Base-by-base conservation (phyloP, 1,140 invertebrate species). In the Tetragnatha versicolor region DNA sequence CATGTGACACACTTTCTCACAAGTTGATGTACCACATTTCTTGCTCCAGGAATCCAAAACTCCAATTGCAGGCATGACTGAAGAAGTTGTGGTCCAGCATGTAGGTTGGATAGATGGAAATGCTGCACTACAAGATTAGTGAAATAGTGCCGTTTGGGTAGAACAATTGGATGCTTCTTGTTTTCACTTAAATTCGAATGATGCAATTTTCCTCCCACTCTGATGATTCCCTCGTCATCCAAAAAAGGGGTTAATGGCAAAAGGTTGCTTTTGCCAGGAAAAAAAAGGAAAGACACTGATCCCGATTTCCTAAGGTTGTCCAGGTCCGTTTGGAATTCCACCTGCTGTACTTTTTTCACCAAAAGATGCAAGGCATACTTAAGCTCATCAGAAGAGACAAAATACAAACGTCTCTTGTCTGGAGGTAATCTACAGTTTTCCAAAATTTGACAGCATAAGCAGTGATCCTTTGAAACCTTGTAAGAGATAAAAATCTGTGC, bases 201-300 rank as follows among this genome's bases (percentile, higher is more conserved):
- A n/a, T n/a, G n/a, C n/a, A n/a, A n/a, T n/a, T n/a, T n/a, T n/a
- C n/a, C n/a, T n/a, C n/a, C n/a, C n/a, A n/a, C n/a, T n/a, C n/a
- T n/a, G n/a, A n/a, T n/a, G n/a, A n/a, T n/a, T n/a, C n/a, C n/a
- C n/a, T n/a, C n/a, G n/a, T n/a, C n/a, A n/a, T n/a, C n/a, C n/a
- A n/a, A n/a, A 22, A 58, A 58, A 12, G 53, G 10, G 53, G 10
- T 58, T 9, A 58, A 22, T 9, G 53, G 22, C 14, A 58, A 25
- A 14, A 58, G 53, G 10, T 58, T 58, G 22, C 53, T 58, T 58
- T 58, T 58, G 25, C 10, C n/a, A n/a, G n/a, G n/a, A n/a, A n/a
- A n/a, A n/a, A n/a, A n/a, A n/a, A n/a, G n/a, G n/a, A n/a, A n/a
- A 58, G 53, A 25, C 9, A 58, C 9, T 9, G 53, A 9, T 58